phyloP scores from a whole-genome alignment of 1,140 invertebrate species.

The Cyclargus thomasi region DNA sequence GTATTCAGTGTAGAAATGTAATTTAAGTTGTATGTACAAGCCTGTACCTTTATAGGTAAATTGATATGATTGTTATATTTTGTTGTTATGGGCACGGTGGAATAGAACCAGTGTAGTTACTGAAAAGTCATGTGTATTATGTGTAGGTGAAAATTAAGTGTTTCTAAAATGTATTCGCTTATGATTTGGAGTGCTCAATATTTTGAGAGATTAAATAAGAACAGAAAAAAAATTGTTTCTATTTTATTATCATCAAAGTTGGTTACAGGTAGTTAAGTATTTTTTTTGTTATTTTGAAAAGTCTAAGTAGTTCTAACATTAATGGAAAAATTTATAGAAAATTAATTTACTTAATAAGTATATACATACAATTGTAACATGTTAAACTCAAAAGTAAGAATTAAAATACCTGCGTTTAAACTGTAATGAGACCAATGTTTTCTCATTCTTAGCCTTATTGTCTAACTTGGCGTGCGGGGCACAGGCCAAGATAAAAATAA shows the following conservation, averaged over 20 bases:
- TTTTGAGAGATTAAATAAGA: neutral
- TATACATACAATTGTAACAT: too few species aligned
- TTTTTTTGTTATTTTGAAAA: too few species aligned
- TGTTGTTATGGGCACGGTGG: neutral
- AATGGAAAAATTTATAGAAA: too few species aligned
- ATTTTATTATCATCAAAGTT: too few species aligned
- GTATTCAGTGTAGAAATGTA: too few species aligned
- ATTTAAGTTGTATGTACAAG: too few species aligned
- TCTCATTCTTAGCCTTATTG: neutral
- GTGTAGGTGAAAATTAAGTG: constrained; percentile 1
- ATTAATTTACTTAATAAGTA: too few species aligned
- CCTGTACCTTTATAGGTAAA: neutral
- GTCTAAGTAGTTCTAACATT: too few species aligned
- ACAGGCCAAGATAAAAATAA: constrained; percentile 3
- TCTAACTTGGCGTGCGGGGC: neutral
- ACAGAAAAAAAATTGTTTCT: neutral
- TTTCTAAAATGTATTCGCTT: neutral
- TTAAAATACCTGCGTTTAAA: neutral
- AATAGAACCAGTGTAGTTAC: neutral
- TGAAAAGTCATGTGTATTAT: neutral
- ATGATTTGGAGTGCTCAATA: neutral
- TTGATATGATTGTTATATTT: neutral
- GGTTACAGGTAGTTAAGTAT: too few species aligned
- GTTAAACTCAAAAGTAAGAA: too few species aligned
- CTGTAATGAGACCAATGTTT: neutral